phyloP scores from a whole-genome alignment of 2,888 invertebrate genomes.

The Epirrhoe alternata region DNA sequence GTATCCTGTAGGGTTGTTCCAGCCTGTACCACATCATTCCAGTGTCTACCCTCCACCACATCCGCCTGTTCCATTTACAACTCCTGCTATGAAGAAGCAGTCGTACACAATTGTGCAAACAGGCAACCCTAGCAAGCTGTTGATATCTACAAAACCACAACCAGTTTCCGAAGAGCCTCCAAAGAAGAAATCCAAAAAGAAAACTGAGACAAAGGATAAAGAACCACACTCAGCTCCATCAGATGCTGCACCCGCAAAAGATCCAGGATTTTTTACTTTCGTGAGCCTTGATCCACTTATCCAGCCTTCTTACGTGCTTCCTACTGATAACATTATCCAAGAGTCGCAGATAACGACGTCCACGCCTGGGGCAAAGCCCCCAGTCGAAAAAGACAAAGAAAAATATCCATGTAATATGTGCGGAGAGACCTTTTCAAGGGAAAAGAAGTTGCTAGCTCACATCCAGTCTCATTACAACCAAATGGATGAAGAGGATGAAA shows the following conservation, averaged over 20 bases:
- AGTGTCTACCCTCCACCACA: conserved; percentile 41
- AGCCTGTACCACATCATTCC: conserved; percentile 60
- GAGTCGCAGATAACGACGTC: conserved; percentile 79
- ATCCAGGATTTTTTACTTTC: conserved; percentile 72
- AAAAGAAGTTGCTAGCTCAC: conserved; percentile 75
- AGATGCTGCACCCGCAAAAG: conserved; percentile 59
- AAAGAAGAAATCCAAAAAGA: conserved; percentile 63
- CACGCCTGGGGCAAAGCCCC: conserved; percentile 51
- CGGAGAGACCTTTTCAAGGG: conserved; percentile 67
- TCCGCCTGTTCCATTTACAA: conserved; percentile 57
- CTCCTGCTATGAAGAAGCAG: conserved; percentile 76
- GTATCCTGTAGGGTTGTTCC: conserved; percentile 77
- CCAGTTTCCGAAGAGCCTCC: conserved; percentile 50
- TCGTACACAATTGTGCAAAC: conserved; percentile 78
- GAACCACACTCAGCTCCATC: conserved; percentile 63
- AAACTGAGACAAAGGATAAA: conserved; percentile 44
- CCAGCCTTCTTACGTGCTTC: conserved; percentile 75
- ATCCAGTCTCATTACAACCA: conserved; percentile 75
- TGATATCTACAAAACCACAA: conserved; percentile 76
- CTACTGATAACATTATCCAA: conserved; percentile 75
- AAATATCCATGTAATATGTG: conserved; percentile 77
- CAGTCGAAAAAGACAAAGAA: conserved; percentile 52
- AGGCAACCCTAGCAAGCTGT: conserved; percentile 74
- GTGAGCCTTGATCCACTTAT: conserved; percentile 77
- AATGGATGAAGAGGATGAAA: conserved; percentile 71